Conservation (phyloP, 2,113 vertebrate species). For the Procavia capensis region DNA sequence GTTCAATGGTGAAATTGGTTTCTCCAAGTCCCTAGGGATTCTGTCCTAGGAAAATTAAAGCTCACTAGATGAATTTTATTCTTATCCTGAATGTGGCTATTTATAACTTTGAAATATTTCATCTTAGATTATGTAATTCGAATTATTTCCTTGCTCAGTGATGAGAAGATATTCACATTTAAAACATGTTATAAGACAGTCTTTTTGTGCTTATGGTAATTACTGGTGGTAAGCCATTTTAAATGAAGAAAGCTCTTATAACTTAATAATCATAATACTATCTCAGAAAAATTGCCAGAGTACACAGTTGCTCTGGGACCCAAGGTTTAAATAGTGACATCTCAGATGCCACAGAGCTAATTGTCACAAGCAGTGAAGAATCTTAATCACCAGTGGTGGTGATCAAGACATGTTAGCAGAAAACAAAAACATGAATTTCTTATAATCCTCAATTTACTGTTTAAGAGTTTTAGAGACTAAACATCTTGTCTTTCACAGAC, state of each 20-base stretch:
- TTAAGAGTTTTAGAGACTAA: neutral
- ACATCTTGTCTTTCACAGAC: neutral
- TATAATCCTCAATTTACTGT: neutral
- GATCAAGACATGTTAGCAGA: neutral
- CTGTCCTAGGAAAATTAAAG: neutral
- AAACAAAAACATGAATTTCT: neutral
- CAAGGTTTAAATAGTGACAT: neutral
- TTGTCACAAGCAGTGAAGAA: neutral
- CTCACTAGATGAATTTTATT: neutral
- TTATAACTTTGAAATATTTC: slow-evolving; percentile 13
- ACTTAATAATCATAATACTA: too few relatives aligned
- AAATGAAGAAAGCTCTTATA: too few relatives aligned
- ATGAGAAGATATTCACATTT: too few relatives aligned
- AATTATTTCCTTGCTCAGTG: too few relatives aligned
- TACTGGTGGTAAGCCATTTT: too few relatives aligned
- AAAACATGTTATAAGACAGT: too few relatives aligned
- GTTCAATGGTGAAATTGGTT: neutral
- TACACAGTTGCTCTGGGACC: too few relatives aligned
- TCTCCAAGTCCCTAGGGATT: neutral
- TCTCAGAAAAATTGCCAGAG: too few relatives aligned
- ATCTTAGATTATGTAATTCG: neutral
- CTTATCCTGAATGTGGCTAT: neutral
- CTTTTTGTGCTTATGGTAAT: too few relatives aligned
- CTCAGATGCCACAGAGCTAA: neutral
- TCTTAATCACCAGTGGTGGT: neutral